Evolutionary conservation across 2,888 invertebrate genomes (phyloP).

Genomic region (Antitype chi): DNA sequence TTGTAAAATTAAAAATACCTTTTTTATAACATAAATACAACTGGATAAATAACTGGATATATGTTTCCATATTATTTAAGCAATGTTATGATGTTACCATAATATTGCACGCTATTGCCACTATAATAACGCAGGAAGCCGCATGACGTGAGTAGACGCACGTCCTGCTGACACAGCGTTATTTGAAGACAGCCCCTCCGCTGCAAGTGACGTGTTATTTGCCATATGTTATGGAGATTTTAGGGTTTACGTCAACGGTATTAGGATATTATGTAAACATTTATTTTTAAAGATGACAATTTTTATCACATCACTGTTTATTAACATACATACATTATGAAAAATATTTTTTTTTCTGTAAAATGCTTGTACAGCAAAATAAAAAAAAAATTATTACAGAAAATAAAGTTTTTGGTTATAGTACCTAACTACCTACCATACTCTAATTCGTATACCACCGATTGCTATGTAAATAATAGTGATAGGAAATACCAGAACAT

Average conservation of each 20-base stretch:
- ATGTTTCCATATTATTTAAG: background rate
- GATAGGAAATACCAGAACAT: too few species aligned
- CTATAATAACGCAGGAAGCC: conserved; percentile 2
- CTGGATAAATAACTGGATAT: background rate
- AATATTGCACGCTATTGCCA: background rate
- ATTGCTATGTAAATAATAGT: too few species aligned
- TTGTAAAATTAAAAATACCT: background rate
- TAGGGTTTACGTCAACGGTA: conserved; percentile 1
- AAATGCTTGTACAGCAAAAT: too few species aligned
- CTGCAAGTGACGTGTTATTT: conserved; percentile 78
- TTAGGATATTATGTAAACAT: background rate
- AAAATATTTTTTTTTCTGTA: too few species aligned
- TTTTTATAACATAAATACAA: background rate
- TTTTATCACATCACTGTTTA: background rate
- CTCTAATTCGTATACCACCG: too few species aligned
- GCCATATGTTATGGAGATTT: conserved; percentile 56
- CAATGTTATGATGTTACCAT: conserved; percentile 17
- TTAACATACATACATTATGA: background rate
- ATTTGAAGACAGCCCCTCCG: conserved; percentile 67
- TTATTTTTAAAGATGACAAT: too few species aligned
- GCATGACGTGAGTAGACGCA: conserved; percentile 18
- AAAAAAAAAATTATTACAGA: too few species aligned
- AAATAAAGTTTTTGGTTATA: too few species aligned
- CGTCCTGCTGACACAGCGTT: conserved; percentile 37
- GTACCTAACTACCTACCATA: too few species aligned